A percentile compares a stretch with the other conserved stretches of the same genome.
phyloP scores from a whole-genome alignment of 2,797 vertebrate species.

The Perodicticus potto region DNA sequence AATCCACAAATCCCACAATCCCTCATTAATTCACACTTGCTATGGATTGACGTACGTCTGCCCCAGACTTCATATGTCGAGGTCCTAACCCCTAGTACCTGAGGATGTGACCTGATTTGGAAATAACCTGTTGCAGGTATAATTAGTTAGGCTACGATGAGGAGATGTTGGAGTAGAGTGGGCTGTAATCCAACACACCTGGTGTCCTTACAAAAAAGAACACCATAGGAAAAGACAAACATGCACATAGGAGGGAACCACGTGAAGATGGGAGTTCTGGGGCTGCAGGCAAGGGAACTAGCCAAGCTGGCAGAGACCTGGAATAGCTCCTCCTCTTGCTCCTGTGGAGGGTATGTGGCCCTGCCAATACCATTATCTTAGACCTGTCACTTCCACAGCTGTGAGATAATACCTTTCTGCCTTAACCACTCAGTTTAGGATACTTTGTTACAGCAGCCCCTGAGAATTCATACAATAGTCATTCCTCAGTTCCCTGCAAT shows the following conservation, averaged over 20 bases:
- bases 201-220: neutral
- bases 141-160: neutral
- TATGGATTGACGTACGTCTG: neutral
- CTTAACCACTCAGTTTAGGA: neutral
- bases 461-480: neutral
- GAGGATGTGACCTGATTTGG: neutral
- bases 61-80: neutral
- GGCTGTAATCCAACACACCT: neutral
- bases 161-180: neutral
- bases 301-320: neutral
- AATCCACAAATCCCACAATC: neutral
- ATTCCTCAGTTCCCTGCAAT: neutral
- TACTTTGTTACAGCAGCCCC: neutral
- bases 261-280: neutral
- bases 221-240: neutral
- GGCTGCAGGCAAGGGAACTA: neutral
- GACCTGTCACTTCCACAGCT: neutral
- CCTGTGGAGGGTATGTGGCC: neutral
- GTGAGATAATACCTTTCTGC: neutral
- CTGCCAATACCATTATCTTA: neutral
- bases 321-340: neutral
- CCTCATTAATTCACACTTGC: neutral
- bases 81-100: neutral
- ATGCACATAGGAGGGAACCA: neutral
- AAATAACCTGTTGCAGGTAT: neutral